These are phyloP conservation scores for Heliconius hermathena DNA, from an alignment of 1,140 invertebrate species.

Conservation along the genomic window DNA sequence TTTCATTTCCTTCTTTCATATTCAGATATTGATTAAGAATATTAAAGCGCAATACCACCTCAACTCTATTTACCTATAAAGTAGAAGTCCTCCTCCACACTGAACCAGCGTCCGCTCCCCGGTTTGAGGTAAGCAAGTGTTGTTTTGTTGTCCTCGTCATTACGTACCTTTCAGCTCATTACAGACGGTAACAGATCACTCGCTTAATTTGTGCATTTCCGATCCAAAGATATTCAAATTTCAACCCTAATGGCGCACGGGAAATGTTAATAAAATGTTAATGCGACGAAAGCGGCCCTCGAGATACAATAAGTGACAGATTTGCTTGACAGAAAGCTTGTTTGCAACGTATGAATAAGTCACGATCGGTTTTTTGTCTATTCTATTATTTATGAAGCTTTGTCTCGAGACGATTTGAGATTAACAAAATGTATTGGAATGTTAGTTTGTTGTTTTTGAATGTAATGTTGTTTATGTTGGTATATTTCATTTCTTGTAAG, in stretches of 20 bases:
- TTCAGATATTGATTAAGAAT: too few species aligned
- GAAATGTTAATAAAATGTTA: conserved; percentile 82
- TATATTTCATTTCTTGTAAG: background rate
- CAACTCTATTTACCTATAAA: too few species aligned
- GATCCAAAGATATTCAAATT: conserved; percentile 80
- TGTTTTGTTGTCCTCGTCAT: conserved; percentile 78
- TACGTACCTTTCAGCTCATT: conserved; percentile 79
- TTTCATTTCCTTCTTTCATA: too few species aligned
- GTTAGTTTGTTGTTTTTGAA: background rate
- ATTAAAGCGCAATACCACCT: too few species aligned
- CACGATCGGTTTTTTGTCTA: conserved; percentile 74
- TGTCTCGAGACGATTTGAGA: conserved; percentile 39
- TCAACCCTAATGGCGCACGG: conserved; percentile 76
- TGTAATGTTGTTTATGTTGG: background rate
- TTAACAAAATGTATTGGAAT: conserved; percentile 31
- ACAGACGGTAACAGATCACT: conserved; percentile 75
- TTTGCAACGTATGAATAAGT: conserved; percentile 74
- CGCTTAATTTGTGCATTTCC: conserved; percentile 81
- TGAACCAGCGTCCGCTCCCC: conserved; percentile 56
- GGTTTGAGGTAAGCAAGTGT: conserved; percentile 76
- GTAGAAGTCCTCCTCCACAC: conserved; percentile 48
- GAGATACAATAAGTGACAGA: conserved; percentile 76
- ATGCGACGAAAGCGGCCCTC: conserved; percentile 70
- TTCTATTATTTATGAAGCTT: conserved; percentile 66
- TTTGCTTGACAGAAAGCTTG: conserved; percentile 76